A percentile compares a stretch with the other conserved stretches of the same genome.
These are phyloP conservation scores for Antheraea assamensis DNA, from an alignment of 2,888 invertebrate genomes.

Conservation along the genomic window DNA sequence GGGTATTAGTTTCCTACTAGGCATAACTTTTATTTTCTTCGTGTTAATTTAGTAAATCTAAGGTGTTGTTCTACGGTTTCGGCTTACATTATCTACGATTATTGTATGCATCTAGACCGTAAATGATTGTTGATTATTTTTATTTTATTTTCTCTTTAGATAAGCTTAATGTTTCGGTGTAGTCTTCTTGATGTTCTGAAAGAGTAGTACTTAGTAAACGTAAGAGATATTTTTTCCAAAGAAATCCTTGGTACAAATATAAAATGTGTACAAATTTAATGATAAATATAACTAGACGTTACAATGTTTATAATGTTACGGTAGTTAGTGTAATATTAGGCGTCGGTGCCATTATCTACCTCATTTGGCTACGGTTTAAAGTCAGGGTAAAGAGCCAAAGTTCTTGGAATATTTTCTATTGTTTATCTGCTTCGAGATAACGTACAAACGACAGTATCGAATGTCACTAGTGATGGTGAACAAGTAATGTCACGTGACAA, in stretches of 20 bases:
- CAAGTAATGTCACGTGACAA: constrained; percentile 40
- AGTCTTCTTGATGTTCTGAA: constrained; percentile 58
- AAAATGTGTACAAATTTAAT: constrained; percentile 77
- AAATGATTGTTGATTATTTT: constrained; percentile 80
- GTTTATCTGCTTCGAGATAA: constrained; percentile 58
- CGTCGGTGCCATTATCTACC: constrained; percentile 76
- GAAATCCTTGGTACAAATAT: constrained; percentile 81
- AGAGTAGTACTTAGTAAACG: constrained; percentile 49
- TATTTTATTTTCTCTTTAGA: constrained; percentile 72
- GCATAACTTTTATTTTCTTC: constrained; percentile 72
- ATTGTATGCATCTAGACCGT: constrained; percentile 59
- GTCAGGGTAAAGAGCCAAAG: constrained; percentile 78
- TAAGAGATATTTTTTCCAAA: constrained; percentile 74
- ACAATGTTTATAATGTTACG: constrained; percentile 67
- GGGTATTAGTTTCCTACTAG: constrained; percentile 83
- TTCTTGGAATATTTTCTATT: constrained; percentile 71
- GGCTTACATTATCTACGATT: constrained; percentile 66
- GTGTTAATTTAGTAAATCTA: constrained; percentile 57
- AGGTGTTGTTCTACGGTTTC: constrained; percentile 60
- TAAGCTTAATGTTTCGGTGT: constrained; percentile 58
- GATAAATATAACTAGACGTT: constrained; percentile 70
- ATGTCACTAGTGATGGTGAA: constrained; percentile 35
- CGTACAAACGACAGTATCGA: constrained; percentile 44
- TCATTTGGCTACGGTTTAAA: constrained; percentile 61
- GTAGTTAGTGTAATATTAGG: constrained; percentile 71